Evolutionary conservation across 2,797 vertebrate genomes (phyloP).

Genomic region (Dipus sagitta): DNA sequence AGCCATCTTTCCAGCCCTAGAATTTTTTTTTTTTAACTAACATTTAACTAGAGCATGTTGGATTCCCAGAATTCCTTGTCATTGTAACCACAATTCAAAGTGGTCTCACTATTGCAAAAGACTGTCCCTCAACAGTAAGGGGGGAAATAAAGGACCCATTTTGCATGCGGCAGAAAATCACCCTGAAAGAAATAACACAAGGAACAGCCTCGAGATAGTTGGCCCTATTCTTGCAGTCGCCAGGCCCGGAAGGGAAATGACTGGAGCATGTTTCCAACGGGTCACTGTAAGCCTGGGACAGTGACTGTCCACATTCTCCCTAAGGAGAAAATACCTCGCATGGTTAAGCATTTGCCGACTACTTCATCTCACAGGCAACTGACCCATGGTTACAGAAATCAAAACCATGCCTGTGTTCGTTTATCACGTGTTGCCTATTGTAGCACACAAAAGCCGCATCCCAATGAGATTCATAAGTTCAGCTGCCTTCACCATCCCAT

Average conservation of each 20-base stretch:
- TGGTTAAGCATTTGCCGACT: not conserved
- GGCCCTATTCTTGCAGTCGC: not conserved
- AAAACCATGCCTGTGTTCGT: not conserved
- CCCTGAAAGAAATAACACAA: slow-evolving; percentile 1
- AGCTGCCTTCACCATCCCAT: not conserved
- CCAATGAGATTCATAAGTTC: not conserved
- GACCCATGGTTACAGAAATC: not conserved
- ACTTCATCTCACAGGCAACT: not conserved
- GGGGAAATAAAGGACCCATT: slow-evolving; percentile 30
- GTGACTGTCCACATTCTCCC: slow-evolving; percentile 7
- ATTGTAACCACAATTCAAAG: slow-evolving; percentile 40
- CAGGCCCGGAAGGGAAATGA: not conserved
- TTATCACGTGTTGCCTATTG: not conserved
- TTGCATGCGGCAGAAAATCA: slow-evolving; percentile 38
- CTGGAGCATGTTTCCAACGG: not conserved
- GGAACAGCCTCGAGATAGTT: not conserved
- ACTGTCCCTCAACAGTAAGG: slow-evolving; percentile 27
- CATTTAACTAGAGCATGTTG: slow-evolving; percentile 19
- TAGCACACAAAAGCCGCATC: not conserved
- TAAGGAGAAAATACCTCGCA: not conserved
- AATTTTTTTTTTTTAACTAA: slow-evolving; percentile 32
- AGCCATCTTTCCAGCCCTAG: too few relatives aligned
- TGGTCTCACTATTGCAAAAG: slow-evolving; percentile 44
- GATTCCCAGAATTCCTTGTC: slow-evolving; percentile 11
- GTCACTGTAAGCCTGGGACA: not conserved